Conservation (phyloP, 1,140 invertebrate genomes). For the Drosophila yakuba region DNA sequence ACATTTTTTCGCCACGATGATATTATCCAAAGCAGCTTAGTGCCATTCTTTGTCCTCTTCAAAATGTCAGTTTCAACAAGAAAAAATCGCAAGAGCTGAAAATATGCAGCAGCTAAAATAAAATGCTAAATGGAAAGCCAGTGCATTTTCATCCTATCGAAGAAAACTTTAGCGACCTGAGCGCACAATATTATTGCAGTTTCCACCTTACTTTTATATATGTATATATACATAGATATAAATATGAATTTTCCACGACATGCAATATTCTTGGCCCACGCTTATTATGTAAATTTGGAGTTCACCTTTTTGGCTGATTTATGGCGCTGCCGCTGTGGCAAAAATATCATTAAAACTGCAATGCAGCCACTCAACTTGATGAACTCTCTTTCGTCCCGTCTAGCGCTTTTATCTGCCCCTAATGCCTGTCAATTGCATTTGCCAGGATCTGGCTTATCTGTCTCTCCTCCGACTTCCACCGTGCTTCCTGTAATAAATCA, state of each 20-base stretch:
- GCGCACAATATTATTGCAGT: constrained; percentile 71
- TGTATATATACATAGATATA: constrained; percentile 34
- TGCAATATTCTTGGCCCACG: constrained; percentile 23
- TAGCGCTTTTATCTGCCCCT: constrained; percentile 50
- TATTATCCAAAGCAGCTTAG: background rate
- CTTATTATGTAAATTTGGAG: constrained; percentile 69
- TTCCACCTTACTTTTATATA: constrained; percentile 15
- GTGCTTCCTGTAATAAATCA: constrained; percentile 69
- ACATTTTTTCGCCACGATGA: background rate
- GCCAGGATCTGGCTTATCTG: constrained; percentile 58
- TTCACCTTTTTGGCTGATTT: constrained; percentile 27
- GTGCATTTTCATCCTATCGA: constrained; percentile 52
- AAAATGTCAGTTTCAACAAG: constrained; percentile 49
- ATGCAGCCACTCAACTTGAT: constrained; percentile 67
- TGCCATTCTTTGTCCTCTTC: background rate
- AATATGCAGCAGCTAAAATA: constrained; percentile 43
- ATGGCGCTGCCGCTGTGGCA: constrained; percentile 11
- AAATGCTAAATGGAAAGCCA: constrained; percentile 37
- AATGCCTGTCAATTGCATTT: constrained; percentile 77
- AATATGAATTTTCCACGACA: constrained; percentile 24
- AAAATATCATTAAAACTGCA: constrained; percentile 69
- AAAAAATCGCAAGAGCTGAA: constrained; percentile 19
- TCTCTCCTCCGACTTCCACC: constrained; percentile 10
- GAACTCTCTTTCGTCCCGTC: constrained; percentile 45
- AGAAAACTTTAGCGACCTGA: constrained; percentile 34